A percentile compares a stretch with the other conserved stretches of the same genome.
Evolutionary conservation across 1,140 invertebrate genomes (phyloP).

Genomic region (Caenorhabditis elegans): WBcel235 BX284603.4:7027001-7027500

Average conservation of each 20-base stretch:
- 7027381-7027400: not conserved
- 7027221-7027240: not conserved
- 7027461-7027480: not conserved
- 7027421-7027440: conserved; percentile 12
- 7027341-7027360: not conserved
- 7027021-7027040: conserved; percentile 16
- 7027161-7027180: not conserved
- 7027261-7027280: not conserved
- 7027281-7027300: not conserved
- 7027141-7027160: not conserved
- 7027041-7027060: not conserved
- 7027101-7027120: not conserved
- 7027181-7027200: not conserved
- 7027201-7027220: not conserved
- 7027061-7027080: conserved; percentile 27
- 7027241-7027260: not conserved
- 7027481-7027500: not conserved
- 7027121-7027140: not conserved
- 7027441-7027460: not conserved
- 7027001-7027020: conserved; percentile 30
- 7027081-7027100: conserved; percentile 23
- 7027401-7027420: not conserved
- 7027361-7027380: not conserved
- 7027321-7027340: not conserved
- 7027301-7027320: not conserved